Percentiles rank a stretch among this genome's conserved stretches.
These are phyloP conservation scores for Luffia ferchaultella DNA, from an alignment of 2,888 invertebrate genomes.

Conservation along the genomic window DNA sequence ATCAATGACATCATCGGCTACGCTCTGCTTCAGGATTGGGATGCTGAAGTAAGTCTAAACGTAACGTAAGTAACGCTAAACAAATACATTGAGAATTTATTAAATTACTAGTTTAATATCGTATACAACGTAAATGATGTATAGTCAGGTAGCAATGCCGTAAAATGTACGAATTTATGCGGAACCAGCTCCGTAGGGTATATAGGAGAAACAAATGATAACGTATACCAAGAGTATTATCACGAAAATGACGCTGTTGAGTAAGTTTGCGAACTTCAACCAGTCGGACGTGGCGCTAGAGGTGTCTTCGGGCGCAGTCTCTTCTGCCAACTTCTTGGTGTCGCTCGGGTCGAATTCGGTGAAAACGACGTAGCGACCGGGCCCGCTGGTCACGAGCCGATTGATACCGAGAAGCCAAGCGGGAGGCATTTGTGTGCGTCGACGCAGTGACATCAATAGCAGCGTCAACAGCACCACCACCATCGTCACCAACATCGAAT, in stretches of 20 bases:
- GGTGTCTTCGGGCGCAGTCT: conserved; percentile 20
- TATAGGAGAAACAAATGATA: conserved; percentile 37
- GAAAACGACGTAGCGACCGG: conserved; percentile 47
- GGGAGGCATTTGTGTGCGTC: conserved; percentile 32
- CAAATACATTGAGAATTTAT: no score
- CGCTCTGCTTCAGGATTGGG: conserved; percentile 35
- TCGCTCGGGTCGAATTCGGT: conserved; percentile 49
- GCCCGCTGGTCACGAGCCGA: conserved; percentile 34
- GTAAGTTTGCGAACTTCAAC: conserved; percentile 42
- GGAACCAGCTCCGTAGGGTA: no score
- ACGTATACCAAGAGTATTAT: conserved; percentile 35
- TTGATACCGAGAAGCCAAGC: conserved; percentile 36
- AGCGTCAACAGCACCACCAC: conserved; percentile 39
- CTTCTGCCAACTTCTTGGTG: conserved; percentile 26
- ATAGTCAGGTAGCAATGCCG: no score
- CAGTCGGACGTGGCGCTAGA: conserved; percentile 30
- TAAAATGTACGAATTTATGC: no score
- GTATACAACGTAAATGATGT: no score
- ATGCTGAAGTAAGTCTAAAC: conserved; percentile 42
- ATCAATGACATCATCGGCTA: conserved; percentile 51
- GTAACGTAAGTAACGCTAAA: no score
- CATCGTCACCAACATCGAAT: conserved; percentile 49
- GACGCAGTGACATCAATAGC: conserved; percentile 33
- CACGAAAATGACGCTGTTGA: conserved; percentile 41
- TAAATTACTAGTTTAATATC: no score